A percentile compares a stretch with the other conserved stretches of the same genome.
These are phyloP conservation scores for Plebejus anna DNA, from an alignment of 2,888 invertebrate genomes.

Conservation along the genomic window DNA sequence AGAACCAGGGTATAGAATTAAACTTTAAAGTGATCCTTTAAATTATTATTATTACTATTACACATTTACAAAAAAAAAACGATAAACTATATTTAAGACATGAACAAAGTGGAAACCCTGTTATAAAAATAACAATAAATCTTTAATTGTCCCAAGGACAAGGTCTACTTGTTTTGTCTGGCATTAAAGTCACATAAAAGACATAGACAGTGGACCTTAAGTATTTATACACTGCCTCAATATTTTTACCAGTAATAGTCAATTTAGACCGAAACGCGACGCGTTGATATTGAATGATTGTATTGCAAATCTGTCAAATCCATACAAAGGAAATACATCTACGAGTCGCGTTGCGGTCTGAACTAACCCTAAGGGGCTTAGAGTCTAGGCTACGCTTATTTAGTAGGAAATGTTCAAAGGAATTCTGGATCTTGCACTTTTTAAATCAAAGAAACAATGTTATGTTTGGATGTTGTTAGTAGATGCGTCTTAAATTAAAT, in stretches of 20 bases:
- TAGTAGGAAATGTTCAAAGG: background rate
- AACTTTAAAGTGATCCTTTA: background rate
- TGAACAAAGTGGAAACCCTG: background rate
- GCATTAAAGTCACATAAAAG: background rate
- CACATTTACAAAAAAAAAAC: background rate
- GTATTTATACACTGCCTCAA: too few species aligned
- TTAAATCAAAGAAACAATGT: background rate
- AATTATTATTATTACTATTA: background rate
- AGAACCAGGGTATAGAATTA: background rate
- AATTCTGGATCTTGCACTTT: conserved; percentile 11
- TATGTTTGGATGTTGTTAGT: background rate
- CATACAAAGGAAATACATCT: too few species aligned
- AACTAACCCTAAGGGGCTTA: background rate
- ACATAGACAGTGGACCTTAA: background rate
- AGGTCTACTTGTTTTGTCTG: background rate
- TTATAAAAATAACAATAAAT: background rate
- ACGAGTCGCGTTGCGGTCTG: too few species aligned
- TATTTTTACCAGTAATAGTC: background rate
- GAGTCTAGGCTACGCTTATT: background rate
- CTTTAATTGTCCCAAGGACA: background rate
- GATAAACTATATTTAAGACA: background rate
- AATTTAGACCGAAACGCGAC: too few species aligned
- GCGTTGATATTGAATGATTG: too few species aligned
- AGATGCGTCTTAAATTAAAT: conserved; percentile 13
- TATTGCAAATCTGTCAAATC: too few species aligned